A percentile compares a stretch with the other conserved stretches of the same genome.
These are phyloP conservation scores for Eumaeus atala DNA, from an alignment of 1,140 invertebrate species.

Conservation along the genomic window DNA sequence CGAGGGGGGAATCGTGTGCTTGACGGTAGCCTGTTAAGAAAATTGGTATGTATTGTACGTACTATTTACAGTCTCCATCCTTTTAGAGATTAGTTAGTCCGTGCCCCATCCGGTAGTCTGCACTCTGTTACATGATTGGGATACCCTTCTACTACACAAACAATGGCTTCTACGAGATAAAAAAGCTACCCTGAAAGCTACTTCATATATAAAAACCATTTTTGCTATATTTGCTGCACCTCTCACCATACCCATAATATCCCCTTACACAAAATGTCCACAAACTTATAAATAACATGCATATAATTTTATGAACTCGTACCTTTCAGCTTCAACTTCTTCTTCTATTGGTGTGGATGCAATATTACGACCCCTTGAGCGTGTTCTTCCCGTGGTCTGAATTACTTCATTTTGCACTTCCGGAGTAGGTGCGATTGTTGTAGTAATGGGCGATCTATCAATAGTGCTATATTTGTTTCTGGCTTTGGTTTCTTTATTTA, in stretches of 20 bases:
- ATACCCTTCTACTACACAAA: slow-evolving; percentile 8
- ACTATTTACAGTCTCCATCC: slow-evolving; percentile 28
- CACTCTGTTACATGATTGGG: slow-evolving; percentile 2
- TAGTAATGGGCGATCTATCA: slow-evolving; percentile 74
- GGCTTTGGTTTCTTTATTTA: slow-evolving; percentile 49
- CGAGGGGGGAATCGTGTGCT: slow-evolving; percentile 87
- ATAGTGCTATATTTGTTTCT: slow-evolving; percentile 81
- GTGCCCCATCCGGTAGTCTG: slow-evolving; percentile 5
- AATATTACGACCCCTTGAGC: slow-evolving; percentile 76
- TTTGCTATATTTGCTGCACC: not conserved
- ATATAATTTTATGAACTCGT: slow-evolving; percentile 21
- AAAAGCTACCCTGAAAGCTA: slow-evolving; percentile 1
- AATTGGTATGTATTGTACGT: slow-evolving; percentile 30
- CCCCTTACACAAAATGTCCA: not conserved
- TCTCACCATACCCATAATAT: not conserved
- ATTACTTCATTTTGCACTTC: slow-evolving; percentile 80
- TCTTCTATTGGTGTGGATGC: slow-evolving; percentile 71
- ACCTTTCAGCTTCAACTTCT: slow-evolving; percentile 72
- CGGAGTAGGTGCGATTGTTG: slow-evolving; percentile 64
- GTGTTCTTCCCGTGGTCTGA: slow-evolving; percentile 72
- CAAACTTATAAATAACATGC: not conserved
- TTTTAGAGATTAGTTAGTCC: slow-evolving; percentile 27
- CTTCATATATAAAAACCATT: not conserved
- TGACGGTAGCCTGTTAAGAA: slow-evolving; percentile 77
- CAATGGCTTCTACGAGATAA: not conserved